A percentile compares a stretch with the other conserved stretches of the same genome.
These are phyloP conservation scores for Phoenoteleia sp. DNA, from an alignment of 2,888 invertebrate genomes.

Conservation along the genomic window DNA sequence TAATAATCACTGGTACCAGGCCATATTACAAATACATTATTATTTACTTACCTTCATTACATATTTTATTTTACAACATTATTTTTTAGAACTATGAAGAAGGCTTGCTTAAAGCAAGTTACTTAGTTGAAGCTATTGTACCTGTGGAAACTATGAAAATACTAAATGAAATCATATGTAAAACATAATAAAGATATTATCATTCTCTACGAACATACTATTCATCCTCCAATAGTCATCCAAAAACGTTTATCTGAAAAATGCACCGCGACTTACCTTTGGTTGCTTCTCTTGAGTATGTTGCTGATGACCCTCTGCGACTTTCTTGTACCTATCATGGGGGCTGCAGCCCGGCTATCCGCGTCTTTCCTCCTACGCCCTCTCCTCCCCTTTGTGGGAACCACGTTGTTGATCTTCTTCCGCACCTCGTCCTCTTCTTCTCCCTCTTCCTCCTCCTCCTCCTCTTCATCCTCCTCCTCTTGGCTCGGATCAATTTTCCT, in stretches of 20 bases:
- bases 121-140: no score
- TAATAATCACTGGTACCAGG: no score
- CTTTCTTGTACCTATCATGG: constrained; percentile 78
- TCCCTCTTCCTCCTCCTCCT: constrained; percentile 35
- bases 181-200: not conserved
- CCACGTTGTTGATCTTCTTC: constrained; percentile 48
- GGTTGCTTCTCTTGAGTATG: constrained; percentile 84
- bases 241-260: not conserved
- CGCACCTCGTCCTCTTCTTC: constrained; percentile 36
- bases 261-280: constrained; percentile 82
- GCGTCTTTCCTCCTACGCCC: constrained; percentile 72
- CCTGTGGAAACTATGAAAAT: no score
- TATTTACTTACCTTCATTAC: no score
- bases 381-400: constrained; percentile 35
- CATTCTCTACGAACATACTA: not conserved
- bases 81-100: no score
- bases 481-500: constrained; percentile 45
- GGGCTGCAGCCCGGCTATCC: constrained; percentile 22
- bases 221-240: constrained; percentile 33
- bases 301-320: constrained; percentile 83
- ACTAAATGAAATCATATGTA: not conserved
- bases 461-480: constrained; percentile 44
- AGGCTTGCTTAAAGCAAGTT: no score
- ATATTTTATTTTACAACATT: no score
- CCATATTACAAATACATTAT: no score